Evolutionary conservation across 2,888 invertebrate genomes (phyloP), one percentile per base, ranked within the genome.

Genomic region (Chydorus sphaericus): DNA sequence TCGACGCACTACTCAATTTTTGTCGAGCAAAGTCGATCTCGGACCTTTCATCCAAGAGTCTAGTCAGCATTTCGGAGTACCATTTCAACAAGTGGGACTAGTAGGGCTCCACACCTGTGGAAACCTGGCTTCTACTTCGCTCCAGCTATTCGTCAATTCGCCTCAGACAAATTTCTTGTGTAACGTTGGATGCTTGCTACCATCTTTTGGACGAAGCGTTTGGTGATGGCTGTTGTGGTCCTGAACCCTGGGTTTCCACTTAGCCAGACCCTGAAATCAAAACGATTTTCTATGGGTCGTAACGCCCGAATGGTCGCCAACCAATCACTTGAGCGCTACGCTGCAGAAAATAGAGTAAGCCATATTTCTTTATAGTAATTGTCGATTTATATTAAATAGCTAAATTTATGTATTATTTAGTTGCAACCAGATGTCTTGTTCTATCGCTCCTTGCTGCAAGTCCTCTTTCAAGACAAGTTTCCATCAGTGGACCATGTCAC

Each of bases 101-200:
- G 66, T 76, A 65, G 92, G 92, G 11, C 74, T 93, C 7, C 93
- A 93, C 66, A 90, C 92, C 0, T 93, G 93, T 68, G 93, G 93
- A 0, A 81, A 85, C 70, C 72, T 93, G 6, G 83, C 85, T 0
- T 73, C 86, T 1, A 79, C 80, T 11, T 81, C 81, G 38, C 70
- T 91, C 1, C 77, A 78, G 59, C 73, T 86, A 14, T 92, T 88
- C 66, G 66, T 72, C 4, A 63, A 69, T 0, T 77, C 77, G 58
- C 57, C 71, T 0, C 66, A 74, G 28, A 74, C 81, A 0, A 73
- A 71, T 57, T 75, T 78, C 0, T 66, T 91, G 1, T 82, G 86
- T 64, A 84, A 83, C 66, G 84, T 93, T 36, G 88, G 90, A 0
- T 94, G 93, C 67, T n/a, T 93, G 93, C 67, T 92, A 91, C 71